Evolutionary conservation across 2,113 vertebrate genomes (phyloP).

Genomic region (Myrmecobius fasciatus): DNA sequence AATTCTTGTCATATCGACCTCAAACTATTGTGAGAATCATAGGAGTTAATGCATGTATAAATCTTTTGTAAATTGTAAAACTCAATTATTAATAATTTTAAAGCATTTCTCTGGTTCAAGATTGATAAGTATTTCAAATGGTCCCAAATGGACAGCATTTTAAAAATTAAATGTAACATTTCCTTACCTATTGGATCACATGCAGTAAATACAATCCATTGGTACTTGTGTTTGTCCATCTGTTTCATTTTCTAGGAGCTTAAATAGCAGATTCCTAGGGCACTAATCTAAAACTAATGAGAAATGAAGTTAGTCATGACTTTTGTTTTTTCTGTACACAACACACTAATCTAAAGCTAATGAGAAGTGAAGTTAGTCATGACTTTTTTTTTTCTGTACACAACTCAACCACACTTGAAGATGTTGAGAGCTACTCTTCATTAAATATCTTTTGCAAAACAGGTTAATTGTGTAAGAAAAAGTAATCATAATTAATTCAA

Average conservation of each 20-base stretch:
- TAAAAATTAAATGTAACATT: slow-evolving; percentile 19
- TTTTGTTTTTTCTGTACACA: background rate
- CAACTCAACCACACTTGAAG: slow-evolving; percentile 36
- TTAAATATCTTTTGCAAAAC: slow-evolving; percentile 44
- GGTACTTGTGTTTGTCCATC: background rate
- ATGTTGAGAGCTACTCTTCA: background rate
- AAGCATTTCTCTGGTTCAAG: background rate
- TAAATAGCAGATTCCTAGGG: background rate
- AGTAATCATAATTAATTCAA: slow-evolving; percentile 48
- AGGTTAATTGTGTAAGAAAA: slow-evolving; percentile 47
- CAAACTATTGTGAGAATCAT: too few species aligned
- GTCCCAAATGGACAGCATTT: background rate
- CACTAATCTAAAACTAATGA: background rate
- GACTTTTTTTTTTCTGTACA: background rate
- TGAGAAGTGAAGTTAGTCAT: background rate
- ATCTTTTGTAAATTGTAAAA: too few species aligned
- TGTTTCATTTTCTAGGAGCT: background rate
- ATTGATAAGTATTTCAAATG: background rate
- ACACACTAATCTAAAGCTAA: background rate
- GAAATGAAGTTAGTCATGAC: too few species aligned
- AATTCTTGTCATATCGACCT: too few species aligned
- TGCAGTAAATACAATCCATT: slow-evolving; percentile 12
- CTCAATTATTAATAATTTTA: too few species aligned
- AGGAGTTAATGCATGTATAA: too few species aligned
- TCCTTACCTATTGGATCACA: background rate